These are phyloP conservation scores for Theristus sp. DNA, from an alignment of 2,888 invertebrate genomes.

Conservation along the genomic window DNA sequence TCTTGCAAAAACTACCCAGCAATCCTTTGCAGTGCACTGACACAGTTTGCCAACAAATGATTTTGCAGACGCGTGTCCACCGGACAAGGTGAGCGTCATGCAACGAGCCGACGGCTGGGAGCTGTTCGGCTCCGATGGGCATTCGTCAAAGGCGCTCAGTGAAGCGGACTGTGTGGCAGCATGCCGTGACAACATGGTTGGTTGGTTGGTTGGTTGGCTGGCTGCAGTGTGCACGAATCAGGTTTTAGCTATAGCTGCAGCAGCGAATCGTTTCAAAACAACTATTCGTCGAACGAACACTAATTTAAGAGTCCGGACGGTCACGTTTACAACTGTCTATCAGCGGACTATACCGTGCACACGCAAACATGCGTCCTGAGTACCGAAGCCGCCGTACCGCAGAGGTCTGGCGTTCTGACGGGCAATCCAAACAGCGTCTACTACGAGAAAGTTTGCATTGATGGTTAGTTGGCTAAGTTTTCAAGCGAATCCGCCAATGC, in stretches of 20 bases:
- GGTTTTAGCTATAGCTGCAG: not conserved
- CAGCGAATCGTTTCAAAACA: not conserved
- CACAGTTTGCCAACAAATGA: no score
- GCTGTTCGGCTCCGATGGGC: constrained; percentile 5
- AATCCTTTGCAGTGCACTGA: no score
- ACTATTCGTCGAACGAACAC: not conserved
- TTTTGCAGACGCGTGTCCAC: not conserved
- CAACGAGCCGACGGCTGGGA: constrained; percentile 6
- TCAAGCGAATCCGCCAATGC: not conserved
- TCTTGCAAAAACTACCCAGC: no score
- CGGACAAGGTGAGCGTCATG: not conserved
- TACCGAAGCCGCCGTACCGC: constrained; percentile 4
- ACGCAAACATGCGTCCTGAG: constrained; percentile 1
- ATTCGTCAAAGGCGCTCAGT: not conserved
- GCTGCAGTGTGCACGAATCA: not conserved
- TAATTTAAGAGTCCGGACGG: constrained; percentile 2
- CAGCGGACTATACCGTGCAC: constrained; percentile 1
- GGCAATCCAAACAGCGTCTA: constrained; percentile 1
- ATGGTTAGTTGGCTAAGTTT: not conserved
- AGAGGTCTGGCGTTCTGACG: not conserved
- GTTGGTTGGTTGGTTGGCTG: not conserved
- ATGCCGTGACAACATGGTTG: constrained; percentile 1
- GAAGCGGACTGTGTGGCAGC: constrained; percentile 5
- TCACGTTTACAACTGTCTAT: not conserved
- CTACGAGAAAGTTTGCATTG: constrained; percentile 5